Base-by-base conservation (phyloP, 2,797 vertebrate species). In the Chromis chromis region DNA sequence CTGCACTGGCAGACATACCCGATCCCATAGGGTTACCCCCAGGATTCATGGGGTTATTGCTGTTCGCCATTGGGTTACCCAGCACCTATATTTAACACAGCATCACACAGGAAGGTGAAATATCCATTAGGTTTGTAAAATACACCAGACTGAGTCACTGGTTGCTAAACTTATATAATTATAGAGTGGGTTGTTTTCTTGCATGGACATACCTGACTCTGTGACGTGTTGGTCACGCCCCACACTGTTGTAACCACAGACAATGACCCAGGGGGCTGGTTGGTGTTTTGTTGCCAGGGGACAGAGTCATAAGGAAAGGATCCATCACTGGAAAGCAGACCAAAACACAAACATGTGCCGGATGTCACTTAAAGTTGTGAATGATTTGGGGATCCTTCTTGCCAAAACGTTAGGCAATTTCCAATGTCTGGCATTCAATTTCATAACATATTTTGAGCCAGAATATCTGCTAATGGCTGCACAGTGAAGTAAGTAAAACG, bases 171-270 rank as follows among this genome's bases (percentile, higher is more conserved):
- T 27, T 57, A 57, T 24, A 64, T 59, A 22, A 40, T 13, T 24
- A 44, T 1, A 31, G 39, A 46, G 28, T 58, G 11, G 63, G n/a
- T 65, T 52, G 24, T 60, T 68, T 12, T 70, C 7, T 31, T 54
- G 56, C 65, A 6, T 4, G 57, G 86, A 82, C 95, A 91, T 95
- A 98, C 98, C 96, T 99, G 98, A 94, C 98, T 99, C 91, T 99
- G 98, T 84, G 98, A 99, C 3, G 98, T 99, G 83, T 99, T 99
- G 94, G 98, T 99, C 90, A 99, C 98, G 84, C 98, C 98, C 98
- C 98, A 99, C 92, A 99, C 98, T 24, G 98, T 99, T 86, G 98
- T 99, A 93, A 99, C 98, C 93, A 99, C 98, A 2, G 98, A 99
- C 76, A 99, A 91, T 67, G 98, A 98, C 83, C 98, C 98, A 42